A percentile compares a stretch with the other conserved stretches of the same genome.
These are phyloP conservation scores for Nephrotoma appendiculata DNA, from an alignment of 2,888 invertebrate genomes.

Conservation along the genomic window DNA sequence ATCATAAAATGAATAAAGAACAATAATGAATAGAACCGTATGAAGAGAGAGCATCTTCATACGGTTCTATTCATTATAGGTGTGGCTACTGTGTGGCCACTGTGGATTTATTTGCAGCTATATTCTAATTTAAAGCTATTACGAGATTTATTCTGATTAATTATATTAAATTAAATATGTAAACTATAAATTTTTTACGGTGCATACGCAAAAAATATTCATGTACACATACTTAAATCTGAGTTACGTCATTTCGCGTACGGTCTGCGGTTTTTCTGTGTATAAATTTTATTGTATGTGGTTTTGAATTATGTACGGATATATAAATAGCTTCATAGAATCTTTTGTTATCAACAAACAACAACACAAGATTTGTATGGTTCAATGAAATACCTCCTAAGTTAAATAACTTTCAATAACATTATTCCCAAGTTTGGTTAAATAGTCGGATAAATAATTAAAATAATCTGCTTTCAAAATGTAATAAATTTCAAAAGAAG, in stretches of 20 bases:
- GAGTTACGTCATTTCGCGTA: neutral
- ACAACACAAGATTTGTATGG: too few relatives aligned
- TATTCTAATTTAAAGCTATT: neutral
- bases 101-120: neutral
- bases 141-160: neutral
- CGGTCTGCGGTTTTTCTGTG: neutral
- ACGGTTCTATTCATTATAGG: too few relatives aligned
- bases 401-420: too few relatives aligned
- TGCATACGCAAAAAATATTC: neutral
- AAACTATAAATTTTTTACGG: neutral
- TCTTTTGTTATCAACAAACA: neutral
- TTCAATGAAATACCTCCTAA: too few relatives aligned
- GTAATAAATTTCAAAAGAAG: too few relatives aligned
- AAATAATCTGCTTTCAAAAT: too few relatives aligned
- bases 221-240: neutral
- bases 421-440: too few relatives aligned
- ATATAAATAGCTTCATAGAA: neutral
- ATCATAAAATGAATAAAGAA: neutral
- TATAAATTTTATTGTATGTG: neutral
- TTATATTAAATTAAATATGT: neutral
- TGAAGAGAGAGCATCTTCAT: too few relatives aligned
- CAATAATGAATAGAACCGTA: neutral
- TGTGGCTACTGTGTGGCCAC: too few relatives aligned
- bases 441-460: too few relatives aligned
- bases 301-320: neutral